Evolutionary conservation across 2,113 vertebrate species (phyloP), one percentile per base, ranked within the genome.

Genomic region (Scortum barcoo): DNA sequence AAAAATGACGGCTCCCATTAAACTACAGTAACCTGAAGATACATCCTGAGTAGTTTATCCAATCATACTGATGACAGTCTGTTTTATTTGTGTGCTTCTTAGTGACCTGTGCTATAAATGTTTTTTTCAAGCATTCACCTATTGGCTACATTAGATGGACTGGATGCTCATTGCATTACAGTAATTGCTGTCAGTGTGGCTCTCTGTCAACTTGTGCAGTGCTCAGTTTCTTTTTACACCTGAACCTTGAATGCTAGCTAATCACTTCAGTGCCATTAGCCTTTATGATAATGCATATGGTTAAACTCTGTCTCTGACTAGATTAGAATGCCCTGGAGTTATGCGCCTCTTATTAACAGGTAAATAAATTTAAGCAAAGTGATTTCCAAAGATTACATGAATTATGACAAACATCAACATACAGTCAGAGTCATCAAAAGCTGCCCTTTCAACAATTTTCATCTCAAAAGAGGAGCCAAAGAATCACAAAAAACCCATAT

Each of bases 161-260:
- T 42, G 14, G 24, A 72, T 62, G 53, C 36, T 81, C 26, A 38
- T 19, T 83, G 19, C 11, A 56, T 54, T 53, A 51, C 51, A 66
- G 61, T 76, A 24, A 81, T 42, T 63, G 28, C 16, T 58, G 26
- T 30, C 66, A 42, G 54, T 61, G 57, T 26, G 69, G 57, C 63
- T 58, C 28, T 53, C 62, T 50, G 50, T 84, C 73, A 53, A 26
- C 51, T 57, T 26, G 36, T 60, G n/a, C 20, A 60, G 57, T 66
- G 42, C 44, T 33, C 57, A 46, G 66, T 66, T 53, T 26, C 44
- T 76, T 16, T n/a, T 16, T n/a, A 42, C 61, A 68, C 61, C 61
- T 77, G 14, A 85, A 54, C 38, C 28, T n/a, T 53, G 40, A 46
- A 56, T 48, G 44, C 61, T 68, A 17, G 17, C 67, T 72, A 46